Percentiles rank a stretch among this genome's conserved stretches.
phyloP scores from a whole-genome alignment of 1,140 invertebrate species.

The Cylas formicarius region DNA sequence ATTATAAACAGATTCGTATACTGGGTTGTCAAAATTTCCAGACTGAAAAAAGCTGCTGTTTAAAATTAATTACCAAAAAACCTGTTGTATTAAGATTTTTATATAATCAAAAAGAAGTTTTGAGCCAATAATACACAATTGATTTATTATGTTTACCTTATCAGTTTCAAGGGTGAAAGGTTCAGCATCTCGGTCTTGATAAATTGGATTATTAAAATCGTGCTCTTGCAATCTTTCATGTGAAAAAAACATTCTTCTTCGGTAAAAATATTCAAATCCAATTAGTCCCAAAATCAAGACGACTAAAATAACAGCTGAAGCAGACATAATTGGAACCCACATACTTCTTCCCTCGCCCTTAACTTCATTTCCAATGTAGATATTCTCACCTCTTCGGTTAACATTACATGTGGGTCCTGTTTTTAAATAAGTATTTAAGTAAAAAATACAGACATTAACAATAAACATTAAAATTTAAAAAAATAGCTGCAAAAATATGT shows the following conservation, averaged over 20 bases:
- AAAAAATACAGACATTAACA: too few relatives aligned
- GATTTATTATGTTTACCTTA: constrained; percentile 51
- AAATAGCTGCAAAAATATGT: too few relatives aligned
- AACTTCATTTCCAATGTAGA: too few relatives aligned
- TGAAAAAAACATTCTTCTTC: constrained; percentile 58
- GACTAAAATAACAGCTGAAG: constrained; percentile 24
- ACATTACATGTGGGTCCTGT: too few relatives aligned
- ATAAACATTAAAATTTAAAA: too few relatives aligned
- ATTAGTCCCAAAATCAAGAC: constrained; percentile 22
- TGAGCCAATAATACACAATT: too few relatives aligned
- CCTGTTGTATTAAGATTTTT: background rate
- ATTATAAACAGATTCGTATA: constrained; percentile 73
- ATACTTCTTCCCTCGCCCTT: constrained; percentile 15
- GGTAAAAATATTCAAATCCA: constrained; percentile 26
- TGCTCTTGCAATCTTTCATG: constrained; percentile 73
- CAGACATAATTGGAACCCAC: constrained; percentile 21
- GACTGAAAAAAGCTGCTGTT: constrained; percentile 34
- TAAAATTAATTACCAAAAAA: constrained; percentile 22
- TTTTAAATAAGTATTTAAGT: too few relatives aligned
- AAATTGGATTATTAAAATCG: constrained; percentile 77
- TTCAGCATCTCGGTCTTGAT: constrained; percentile 59
- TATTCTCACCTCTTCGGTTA: background rate
- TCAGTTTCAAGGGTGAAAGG: constrained; percentile 53
- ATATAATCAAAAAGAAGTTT: too few relatives aligned
- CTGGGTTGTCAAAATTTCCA: constrained; percentile 75